These are phyloP conservation scores for Schrankia costaestrigalis DNA, from an alignment of 2,888 invertebrate genomes.

Conservation along the genomic window DNA sequence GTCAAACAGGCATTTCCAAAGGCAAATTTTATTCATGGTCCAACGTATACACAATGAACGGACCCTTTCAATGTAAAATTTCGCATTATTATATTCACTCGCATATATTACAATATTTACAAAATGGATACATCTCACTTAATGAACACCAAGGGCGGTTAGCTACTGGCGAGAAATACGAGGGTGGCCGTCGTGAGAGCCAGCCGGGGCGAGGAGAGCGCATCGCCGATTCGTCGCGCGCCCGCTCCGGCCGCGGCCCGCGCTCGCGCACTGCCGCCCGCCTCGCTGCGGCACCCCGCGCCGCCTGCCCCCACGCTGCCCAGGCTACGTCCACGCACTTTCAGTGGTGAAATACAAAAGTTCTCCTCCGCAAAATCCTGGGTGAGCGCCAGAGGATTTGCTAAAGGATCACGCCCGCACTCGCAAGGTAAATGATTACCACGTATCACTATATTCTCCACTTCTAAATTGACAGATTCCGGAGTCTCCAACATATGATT, in stretches of 20 bases:
- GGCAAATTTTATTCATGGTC: conserved; percentile 79
- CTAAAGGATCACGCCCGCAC: conserved; percentile 89
- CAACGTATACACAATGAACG: conserved; percentile 79
- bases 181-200: conserved; percentile 53
- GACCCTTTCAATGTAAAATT: conserved; percentile 79
- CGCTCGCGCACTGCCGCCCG: conserved; percentile 60
- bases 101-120: conserved; percentile 77
- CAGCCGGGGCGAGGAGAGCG: conserved; percentile 42
- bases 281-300: conserved; percentile 64
- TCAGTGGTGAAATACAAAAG: conserved; percentile 92
- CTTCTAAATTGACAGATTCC: conserved; percentile 85
- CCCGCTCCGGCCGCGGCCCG: conserved; percentile 53
- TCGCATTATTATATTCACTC: conserved; percentile 67
- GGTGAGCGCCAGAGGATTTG: conserved; percentile 86
- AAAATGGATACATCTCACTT: conserved; percentile 56
- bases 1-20: conserved; percentile 52
- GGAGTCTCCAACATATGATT: conserved; percentile 92
- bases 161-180: conserved; percentile 63
- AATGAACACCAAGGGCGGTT: conserved; percentile 71
- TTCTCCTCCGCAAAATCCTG: conserved; percentile 87
- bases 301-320: conserved; percentile 69
- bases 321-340: conserved; percentile 89
- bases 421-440: conserved; percentile 94
- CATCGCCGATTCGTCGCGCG: conserved; percentile 33
- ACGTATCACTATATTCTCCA: conserved; percentile 85